phyloP scores from a whole-genome alignment of 2,797 vertebrate species.

The Sebastes oblongus region DNA sequence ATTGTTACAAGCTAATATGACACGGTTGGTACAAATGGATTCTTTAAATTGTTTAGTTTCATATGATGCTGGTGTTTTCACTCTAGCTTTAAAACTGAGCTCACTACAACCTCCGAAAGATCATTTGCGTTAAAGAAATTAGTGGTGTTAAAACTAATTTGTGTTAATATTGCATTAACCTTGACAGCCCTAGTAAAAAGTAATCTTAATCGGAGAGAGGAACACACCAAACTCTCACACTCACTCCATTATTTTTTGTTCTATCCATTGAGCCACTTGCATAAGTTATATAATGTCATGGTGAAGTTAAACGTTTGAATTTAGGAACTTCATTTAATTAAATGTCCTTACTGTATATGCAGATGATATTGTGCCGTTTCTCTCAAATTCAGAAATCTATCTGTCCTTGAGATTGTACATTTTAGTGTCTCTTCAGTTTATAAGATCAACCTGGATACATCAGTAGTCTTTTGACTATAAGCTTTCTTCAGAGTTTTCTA shows the following conservation, averaged over 20 bases:
- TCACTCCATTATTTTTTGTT: not conserved
- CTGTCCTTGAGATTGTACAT: not conserved
- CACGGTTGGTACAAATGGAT: too few species aligned
- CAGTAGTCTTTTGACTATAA: not conserved
- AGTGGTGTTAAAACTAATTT: too few species aligned
- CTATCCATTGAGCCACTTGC: not conserved
- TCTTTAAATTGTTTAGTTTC: too few species aligned
- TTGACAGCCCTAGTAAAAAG: not conserved
- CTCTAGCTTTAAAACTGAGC: too few species aligned
- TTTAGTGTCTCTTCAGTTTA: not conserved
- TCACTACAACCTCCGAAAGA: too few species aligned
- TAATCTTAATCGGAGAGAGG: not conserved
- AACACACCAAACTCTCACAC: not conserved
- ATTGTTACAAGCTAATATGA: too few species aligned
- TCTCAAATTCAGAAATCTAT: not conserved
- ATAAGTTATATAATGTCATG: not conserved
- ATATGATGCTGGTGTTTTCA: too few species aligned
- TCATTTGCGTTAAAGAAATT: too few species aligned
- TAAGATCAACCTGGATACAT: not conserved
- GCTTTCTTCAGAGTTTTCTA: not conserved
- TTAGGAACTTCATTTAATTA: not conserved
- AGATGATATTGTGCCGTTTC: not conserved
- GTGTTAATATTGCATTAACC: too few species aligned
- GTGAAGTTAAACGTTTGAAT: not conserved
- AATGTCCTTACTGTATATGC: too few species aligned